Evolutionary conservation across 1,140 invertebrate genomes (phyloP).

Genomic region (Ceratina japonica): DNA sequence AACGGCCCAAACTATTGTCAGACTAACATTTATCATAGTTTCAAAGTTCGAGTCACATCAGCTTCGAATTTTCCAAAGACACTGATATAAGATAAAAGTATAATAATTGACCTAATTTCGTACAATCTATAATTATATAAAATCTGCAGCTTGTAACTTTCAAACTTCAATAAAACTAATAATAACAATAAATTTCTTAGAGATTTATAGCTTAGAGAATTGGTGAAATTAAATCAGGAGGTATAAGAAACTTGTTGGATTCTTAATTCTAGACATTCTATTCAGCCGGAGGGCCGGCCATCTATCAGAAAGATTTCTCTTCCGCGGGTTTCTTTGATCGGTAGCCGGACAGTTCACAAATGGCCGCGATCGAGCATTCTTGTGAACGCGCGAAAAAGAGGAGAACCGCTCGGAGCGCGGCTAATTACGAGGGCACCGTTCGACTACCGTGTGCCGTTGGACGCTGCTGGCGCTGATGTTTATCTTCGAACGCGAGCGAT

Average conservation of each 20-base stretch:
- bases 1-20: not conserved
- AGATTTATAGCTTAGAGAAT: too few species aligned
- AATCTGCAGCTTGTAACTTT: too few species aligned
- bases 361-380: constrained; percentile 39
- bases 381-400: constrained; percentile 65
- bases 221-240: too few species aligned
- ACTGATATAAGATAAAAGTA: too few species aligned
- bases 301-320: not conserved
- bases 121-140: too few species aligned
- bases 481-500: constrained; percentile 72
- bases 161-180: too few species aligned
- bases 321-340: constrained; percentile 41
- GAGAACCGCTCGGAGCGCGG: constrained; percentile 57
- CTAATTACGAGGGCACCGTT: constrained; percentile 73
- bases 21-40: not conserved
- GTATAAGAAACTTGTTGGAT: not conserved
- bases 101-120: too few species aligned
- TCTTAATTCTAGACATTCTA: not conserved
- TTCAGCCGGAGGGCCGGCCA: not conserved
- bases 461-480: constrained; percentile 69
- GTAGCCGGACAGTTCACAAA: constrained; percentile 44
- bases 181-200: too few species aligned
- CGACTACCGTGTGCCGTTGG: constrained; percentile 68
- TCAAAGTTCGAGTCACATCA: too few species aligned
- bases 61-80: too few species aligned